Evolutionary conservation across 2,113 vertebrate species (phyloP), one percentile per base, ranked within the genome.

Genomic region (Amblyopsis rosae): DNA sequence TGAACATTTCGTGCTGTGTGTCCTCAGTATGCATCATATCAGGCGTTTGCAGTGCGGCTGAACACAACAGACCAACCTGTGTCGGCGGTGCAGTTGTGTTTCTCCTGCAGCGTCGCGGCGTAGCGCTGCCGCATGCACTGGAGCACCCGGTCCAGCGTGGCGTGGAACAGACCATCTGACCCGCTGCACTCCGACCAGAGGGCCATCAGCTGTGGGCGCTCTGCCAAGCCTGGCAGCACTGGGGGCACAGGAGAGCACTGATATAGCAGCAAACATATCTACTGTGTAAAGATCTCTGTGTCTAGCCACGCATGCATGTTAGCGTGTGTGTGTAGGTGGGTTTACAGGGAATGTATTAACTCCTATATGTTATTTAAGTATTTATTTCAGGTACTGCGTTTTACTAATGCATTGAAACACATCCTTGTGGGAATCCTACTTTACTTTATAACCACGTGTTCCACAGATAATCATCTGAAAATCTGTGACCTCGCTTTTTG

Each of bases 101-200:
- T 94, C 26, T 92, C 92, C 82, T 94, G 93, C 88, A 97, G 88
- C 11, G 85, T 79, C 53, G 88, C 65, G 9, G 89, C 86, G 81
- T 95, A 96, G 74, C 75, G 84, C 80, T 89, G 82, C 50, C 94
- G 93, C 81, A 98, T 79, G 88, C 96, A 95, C 67, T 92, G 92
- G 51, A 95, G 86, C 81, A 97, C 90, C 62, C 91, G 86, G 84
- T 96, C 95, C 6, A 95, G 93, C 0, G 95, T 94, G 48, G 94
- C 95, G 87, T 99, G 95, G 88, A 96, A 98, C 17, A 95, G 88
- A 0, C 93, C 93, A 0, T 75, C 80, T 0, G 95, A 92, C 26
- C 93, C 91, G 12, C 94, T 96, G 83, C 95, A 97, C 81, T 95
- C 95, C 19, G 93, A 94, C 98, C 98, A 99, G 88, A 98, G 93